These are phyloP conservation scores for Thaumetopoea pityocampa DNA, from an alignment of 1,140 invertebrate species.

Conservation along the genomic window DNA sequence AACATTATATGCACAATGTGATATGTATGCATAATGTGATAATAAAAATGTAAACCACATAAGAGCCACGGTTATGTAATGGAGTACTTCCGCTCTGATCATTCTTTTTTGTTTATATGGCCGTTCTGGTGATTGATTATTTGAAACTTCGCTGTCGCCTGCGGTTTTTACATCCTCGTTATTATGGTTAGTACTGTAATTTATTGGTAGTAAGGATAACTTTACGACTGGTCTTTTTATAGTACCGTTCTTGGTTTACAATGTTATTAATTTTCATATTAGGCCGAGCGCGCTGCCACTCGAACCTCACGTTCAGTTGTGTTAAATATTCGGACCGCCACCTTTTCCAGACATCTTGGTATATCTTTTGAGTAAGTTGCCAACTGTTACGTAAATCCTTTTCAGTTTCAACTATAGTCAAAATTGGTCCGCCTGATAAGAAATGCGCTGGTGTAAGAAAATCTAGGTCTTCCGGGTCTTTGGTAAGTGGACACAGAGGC, in stretches of 20 bases:
- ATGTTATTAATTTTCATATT: conserved; percentile 3
- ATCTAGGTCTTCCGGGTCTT: conserved; percentile 5
- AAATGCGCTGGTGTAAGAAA: conserved; percentile 2
- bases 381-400: conserved; percentile 4
- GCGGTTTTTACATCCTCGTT: background rate
- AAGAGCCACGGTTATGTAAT: background rate
- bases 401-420: conserved; percentile 4
- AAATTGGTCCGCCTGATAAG: background rate
- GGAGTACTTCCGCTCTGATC: no score
- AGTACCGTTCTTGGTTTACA: conserved; percentile 5
- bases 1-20: conserved; percentile 2
- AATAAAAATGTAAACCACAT: conserved; percentile 1
- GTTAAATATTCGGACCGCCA: conserved; percentile 6
- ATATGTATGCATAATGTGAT: background rate
- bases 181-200: background rate
- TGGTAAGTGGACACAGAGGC: conserved; percentile 1
- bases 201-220: conserved; percentile 3
- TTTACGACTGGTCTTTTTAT: conserved; percentile 5
- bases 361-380: background rate
- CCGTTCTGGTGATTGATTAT: no score
- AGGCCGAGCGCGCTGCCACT: background rate
- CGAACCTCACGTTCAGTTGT: background rate
- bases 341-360: conserved; percentile 7
- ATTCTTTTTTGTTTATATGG: no score
- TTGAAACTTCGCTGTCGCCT: background rate